phyloP scores from a whole-genome alignment of 2,888 invertebrate genomes.

The Platynereis dumerilii region DNA sequence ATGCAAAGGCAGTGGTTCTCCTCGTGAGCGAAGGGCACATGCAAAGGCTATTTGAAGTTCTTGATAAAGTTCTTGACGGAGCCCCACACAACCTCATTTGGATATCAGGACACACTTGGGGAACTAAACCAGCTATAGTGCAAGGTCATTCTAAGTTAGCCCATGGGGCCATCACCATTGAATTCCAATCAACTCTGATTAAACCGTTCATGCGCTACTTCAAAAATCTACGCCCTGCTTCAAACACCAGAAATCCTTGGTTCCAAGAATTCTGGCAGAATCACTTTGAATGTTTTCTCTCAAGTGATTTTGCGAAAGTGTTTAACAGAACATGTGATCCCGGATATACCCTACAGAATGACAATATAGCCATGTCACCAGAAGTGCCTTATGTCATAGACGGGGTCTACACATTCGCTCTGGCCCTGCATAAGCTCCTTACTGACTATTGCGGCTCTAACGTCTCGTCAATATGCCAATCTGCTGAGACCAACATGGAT shows the following conservation, averaged over 20 bases:
- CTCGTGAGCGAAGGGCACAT: conserved; percentile 21
- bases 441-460: conserved; percentile 13
- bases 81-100: conserved; percentile 20
- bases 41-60: conserved; percentile 8
- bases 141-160: conserved; percentile 19
- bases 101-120: conserved; percentile 26
- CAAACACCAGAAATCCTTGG: conserved; percentile 26
- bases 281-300: conserved; percentile 24
- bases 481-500: conserved; percentile 9
- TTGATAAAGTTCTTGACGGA: conserved; percentile 6
- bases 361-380: conserved; percentile 15
- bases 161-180: conserved; percentile 22
- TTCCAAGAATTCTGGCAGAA: conserved; percentile 33
- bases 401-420: conserved; percentile 45
- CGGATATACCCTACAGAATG: conserved; percentile 10
- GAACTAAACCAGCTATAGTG: conserved; percentile 4
- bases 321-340: conserved; percentile 18
- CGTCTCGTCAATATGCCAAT: not conserved
- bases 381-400: conserved; percentile 36
- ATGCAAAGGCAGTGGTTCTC: conserved; percentile 19
- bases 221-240: conserved; percentile 7
- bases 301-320: conserved; percentile 13
- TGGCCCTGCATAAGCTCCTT: conserved; percentile 38
- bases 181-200: conserved; percentile 9
- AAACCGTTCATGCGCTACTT: conserved; percentile 22